Conservation (phyloP, 1,140 invertebrate genomes). For the Calephelis nemesis region DNA sequence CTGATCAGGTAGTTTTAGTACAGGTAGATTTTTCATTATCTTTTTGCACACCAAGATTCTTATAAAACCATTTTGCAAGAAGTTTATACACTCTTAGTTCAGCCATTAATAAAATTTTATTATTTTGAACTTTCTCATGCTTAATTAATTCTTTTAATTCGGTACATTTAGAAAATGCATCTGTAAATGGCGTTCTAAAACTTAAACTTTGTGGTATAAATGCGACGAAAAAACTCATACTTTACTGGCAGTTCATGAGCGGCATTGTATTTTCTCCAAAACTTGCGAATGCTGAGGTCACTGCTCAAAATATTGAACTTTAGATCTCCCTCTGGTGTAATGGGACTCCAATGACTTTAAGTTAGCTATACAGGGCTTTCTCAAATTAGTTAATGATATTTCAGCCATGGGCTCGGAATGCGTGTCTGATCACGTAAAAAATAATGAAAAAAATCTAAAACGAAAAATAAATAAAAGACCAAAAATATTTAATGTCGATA, state of each 20-base stretch:
- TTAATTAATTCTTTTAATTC: constrained; percentile 28
- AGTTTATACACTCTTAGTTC: constrained; percentile 21
- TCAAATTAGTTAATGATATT: too few species aligned
- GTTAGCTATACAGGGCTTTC: constrained; percentile 27
- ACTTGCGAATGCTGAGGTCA: constrained; percentile 24
- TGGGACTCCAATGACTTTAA: constrained; percentile 26
- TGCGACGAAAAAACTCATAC: constrained; percentile 28
- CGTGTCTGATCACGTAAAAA: too few species aligned
- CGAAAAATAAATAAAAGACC: too few species aligned
- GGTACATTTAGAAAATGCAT: not conserved
- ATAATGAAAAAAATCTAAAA: too few species aligned
- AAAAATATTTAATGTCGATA: too few species aligned
- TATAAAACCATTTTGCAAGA: constrained; percentile 25
- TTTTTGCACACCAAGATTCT: constrained; percentile 23
- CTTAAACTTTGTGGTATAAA: constrained; percentile 29
- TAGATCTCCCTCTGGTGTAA: constrained; percentile 25
- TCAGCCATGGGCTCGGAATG: too few species aligned
- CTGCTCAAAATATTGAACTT: constrained; percentile 29
- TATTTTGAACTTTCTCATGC: constrained; percentile 21
- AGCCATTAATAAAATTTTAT: constrained; percentile 22
- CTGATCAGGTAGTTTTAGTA: constrained; percentile 23
- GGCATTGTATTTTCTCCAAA: constrained; percentile 22
- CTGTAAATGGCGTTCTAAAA: constrained; percentile 18
- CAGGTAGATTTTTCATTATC: constrained; percentile 19
- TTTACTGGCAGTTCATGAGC: constrained; percentile 24